Base-by-base conservation (phyloP, 92 coral and sea anemone species). In the Bergia puertoricense region DNA sequence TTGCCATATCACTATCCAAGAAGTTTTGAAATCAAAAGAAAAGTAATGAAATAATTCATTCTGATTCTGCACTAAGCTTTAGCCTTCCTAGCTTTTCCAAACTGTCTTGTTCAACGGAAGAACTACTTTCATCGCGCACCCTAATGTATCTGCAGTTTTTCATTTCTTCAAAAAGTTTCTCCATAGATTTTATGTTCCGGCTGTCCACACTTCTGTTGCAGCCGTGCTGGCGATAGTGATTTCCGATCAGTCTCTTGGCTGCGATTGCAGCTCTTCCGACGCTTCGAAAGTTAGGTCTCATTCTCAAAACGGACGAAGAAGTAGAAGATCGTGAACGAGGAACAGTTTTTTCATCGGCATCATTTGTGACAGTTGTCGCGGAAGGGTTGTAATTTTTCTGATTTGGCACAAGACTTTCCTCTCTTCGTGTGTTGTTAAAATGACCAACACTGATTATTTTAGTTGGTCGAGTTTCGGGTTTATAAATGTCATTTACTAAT, bases 121-220 rank as follows among this genome's bases (percentile, higher is more conserved):
- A 76, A 38, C 80, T 76, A 13, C 46, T 30, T 67, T 82, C 86
- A 82, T n/a, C 76, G 10, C 86, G 74, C n/a, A 68, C 59, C 71
- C 92, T 81, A 37, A 90, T 36, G 38, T 90, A 90, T 77, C 92
- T 83, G 50, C 92, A 90, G 15, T 88, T 86, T 87, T 90, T 87
- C 88, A 90, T 90, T 74, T 90, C 92, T 43, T 90, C 90, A 67
- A 90, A 90, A 43, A 90, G 89, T 41, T 87, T 40, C 23, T 90
- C 92, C 18, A 87, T 80, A 80, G 90, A 51, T 77, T 90, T 90
- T 9, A 77, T 50, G 40, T 76, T 71, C 0, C 41, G 38, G 36
- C 71, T 20, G 0, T 38, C 72, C 3, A 41, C 15, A 2, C n/a
- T 56, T 36, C 46, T 23, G 20, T 66, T 75, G 38, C 16, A 41